Base-by-base conservation (phyloP, 2,888 invertebrate genomes). In the Neoitamus cyanurus region DNA sequence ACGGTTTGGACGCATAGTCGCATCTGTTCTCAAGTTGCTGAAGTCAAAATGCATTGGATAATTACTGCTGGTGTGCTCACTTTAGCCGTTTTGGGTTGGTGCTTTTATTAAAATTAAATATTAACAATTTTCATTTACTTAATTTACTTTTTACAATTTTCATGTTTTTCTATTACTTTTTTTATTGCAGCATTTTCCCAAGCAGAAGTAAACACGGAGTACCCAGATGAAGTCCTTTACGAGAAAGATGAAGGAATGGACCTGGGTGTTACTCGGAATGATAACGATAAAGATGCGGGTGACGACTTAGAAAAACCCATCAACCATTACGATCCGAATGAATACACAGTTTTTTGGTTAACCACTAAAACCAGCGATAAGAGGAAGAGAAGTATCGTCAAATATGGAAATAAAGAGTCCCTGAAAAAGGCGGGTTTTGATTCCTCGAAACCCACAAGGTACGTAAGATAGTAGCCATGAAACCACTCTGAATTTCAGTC, bases 321-420 rank as follows among this genome's bases (percentile, higher is more conserved):
- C 7, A 48, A 31, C 15, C 58, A 46, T 11, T 80, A 58, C 20
- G 58, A 69, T 70, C 37, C 83, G 2, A 36, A 25, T 20, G 25
- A 37, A 13, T 25, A 70, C n/a, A 83, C 83, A 3, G 36, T 83
- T n/a, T 83, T 83, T 36, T 42, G 36, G 31, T 31, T 92, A 2
- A 92, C 87, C 84, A 91, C 92, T 0, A 89, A 89, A 28, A 13
- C 84, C 1, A 88, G 87, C 83, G 85, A 87, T 0, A 58, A 58
- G 6, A 80, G 7, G 2, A 68, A 46, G n/a, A 86, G 87, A 0
- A 84, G 87, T 58, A 46, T 86, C 25, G 58, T 88, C 15, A 85
- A 84, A 7, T 15, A 86, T 3, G 86, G 86, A 1, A 86, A 87
- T 34, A 83, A 7, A 4, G 86, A 84, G 1, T 70, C 86, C 1